Evolutionary conservation across 2,113 vertebrate genomes (phyloP).

Genomic region (Cochlearius cochlearius): DNA sequence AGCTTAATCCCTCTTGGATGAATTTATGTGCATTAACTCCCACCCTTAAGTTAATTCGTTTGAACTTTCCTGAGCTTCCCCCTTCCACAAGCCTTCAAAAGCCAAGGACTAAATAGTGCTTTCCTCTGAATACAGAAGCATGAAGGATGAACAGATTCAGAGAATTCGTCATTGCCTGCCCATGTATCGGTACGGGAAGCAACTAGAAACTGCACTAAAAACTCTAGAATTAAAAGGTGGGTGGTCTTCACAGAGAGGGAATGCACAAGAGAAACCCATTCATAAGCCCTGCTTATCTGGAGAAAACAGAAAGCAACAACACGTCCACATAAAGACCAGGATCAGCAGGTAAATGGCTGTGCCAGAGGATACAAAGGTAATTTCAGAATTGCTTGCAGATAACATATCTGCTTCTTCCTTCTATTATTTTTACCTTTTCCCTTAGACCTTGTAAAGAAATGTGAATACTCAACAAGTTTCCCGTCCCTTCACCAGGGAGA

Average conservation of each 20-base stretch:
- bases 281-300: not conserved
- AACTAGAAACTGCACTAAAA: not conserved
- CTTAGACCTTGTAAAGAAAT: not conserved
- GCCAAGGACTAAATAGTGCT: not conserved
- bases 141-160: not conserved
- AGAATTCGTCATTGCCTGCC: not conserved
- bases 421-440: not conserved
- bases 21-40: not conserved
- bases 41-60: conserved; percentile 9
- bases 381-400: not conserved
- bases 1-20: conserved; percentile 19
- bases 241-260: not conserved
- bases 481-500: not conserved
- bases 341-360: not conserved
- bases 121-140: not conserved
- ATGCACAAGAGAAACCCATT: not conserved
- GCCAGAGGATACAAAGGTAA: not conserved
- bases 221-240: not conserved
- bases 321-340: not conserved
- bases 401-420: not conserved
- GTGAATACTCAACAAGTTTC: not conserved
- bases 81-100: not conserved
- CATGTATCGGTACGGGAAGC: not conserved
- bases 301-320: not conserved
- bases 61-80: not conserved